Percentiles rank a stretch among this genome's conserved stretches.
Evolutionary conservation across 2,797 vertebrate species (phyloP).

Genomic region (Austrolebias charrua): DNA sequence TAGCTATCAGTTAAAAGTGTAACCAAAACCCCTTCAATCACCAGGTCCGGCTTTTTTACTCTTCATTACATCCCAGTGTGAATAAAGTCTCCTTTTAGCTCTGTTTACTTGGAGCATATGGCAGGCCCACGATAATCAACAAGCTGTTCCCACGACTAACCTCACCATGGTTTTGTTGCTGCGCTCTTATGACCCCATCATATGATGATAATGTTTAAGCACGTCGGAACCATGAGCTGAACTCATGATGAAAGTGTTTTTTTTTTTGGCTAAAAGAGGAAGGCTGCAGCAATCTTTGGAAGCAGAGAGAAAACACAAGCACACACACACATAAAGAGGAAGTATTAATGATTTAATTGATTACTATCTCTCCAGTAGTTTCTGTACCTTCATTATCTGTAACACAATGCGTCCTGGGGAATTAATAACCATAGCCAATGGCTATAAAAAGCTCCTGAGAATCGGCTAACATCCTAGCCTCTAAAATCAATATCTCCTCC

Average conservation of each 20-base stretch:
- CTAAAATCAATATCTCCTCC: constrained; percentile 73
- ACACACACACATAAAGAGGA: constrained; percentile 16
- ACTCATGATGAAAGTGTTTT: constrained; percentile 39
- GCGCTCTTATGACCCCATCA: constrained; percentile 46
- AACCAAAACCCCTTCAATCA: constrained; percentile 68
- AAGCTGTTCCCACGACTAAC: constrained; percentile 63
- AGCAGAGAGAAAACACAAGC: not conserved
- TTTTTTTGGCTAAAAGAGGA: constrained; percentile 39
- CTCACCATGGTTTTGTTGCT: constrained; percentile 28
- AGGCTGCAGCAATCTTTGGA: constrained; percentile 33
- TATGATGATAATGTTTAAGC: constrained; percentile 36
- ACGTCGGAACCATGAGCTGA: constrained; percentile 36
- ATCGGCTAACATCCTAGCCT: constrained; percentile 56
- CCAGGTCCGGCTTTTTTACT: constrained; percentile 26
- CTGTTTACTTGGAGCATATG: constrained; percentile 72
- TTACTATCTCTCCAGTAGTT: constrained; percentile 64
- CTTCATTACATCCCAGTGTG: constrained; percentile 51
- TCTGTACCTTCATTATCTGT: constrained; percentile 62
- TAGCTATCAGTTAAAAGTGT: constrained; percentile 76
- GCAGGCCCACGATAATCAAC: constrained; percentile 57
- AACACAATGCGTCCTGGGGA: constrained; percentile 75
- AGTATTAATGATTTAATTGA: constrained; percentile 74
- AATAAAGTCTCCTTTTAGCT: constrained; percentile 69
- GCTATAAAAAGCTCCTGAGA: constrained; percentile 78
- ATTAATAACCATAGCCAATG: constrained; percentile 75